Percentiles rank a stretch among this genome's conserved stretches.
These are phyloP conservation scores for Apolygus lucorum DNA, from an alignment of 1,140 invertebrate genomes.

Conservation along the genomic window DNA sequence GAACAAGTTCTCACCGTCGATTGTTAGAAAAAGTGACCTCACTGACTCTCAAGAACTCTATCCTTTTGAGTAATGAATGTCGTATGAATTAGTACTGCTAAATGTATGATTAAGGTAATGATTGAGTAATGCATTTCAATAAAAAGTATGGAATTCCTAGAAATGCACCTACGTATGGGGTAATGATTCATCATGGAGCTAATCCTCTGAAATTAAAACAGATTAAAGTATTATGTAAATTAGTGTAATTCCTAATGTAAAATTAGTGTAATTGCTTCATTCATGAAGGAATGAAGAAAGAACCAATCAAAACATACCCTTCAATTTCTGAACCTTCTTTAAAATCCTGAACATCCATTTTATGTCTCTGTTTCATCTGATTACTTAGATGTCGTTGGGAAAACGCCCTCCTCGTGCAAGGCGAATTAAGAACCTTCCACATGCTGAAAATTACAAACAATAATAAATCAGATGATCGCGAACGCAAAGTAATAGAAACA, in stretches of 20 bases:
- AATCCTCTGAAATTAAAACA: not conserved
- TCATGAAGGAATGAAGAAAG: not conserved
- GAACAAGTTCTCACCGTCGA: too few species aligned
- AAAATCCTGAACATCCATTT: slow-evolving; percentile 6
- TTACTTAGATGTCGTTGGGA: not conserved
- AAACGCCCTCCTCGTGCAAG: not conserved
- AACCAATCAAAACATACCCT: not conserved
- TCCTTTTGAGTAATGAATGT: too few species aligned
- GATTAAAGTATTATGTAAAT: not conserved
- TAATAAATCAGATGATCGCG: not conserved
- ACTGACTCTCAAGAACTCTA: too few species aligned
- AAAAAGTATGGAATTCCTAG: not conserved
- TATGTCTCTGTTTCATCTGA: not conserved
- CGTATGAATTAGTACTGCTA: too few species aligned
- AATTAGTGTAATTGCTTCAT: not conserved
- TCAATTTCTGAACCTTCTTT: slow-evolving; percentile 27
- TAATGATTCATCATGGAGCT: not conserved
- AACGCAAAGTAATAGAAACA: too few species aligned
- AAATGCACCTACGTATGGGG: not conserved
- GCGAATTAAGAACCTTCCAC: not conserved
- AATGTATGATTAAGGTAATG: too few species aligned
- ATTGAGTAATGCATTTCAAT: too few species aligned
- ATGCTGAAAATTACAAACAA: not conserved
- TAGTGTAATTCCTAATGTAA: not conserved
- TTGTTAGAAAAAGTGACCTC: too few species aligned